Evolutionary conservation across 2,888 invertebrate genomes (phyloP), one percentile per base, ranked within the genome.

Genomic region (Drosophila subsilvestris): DNA sequence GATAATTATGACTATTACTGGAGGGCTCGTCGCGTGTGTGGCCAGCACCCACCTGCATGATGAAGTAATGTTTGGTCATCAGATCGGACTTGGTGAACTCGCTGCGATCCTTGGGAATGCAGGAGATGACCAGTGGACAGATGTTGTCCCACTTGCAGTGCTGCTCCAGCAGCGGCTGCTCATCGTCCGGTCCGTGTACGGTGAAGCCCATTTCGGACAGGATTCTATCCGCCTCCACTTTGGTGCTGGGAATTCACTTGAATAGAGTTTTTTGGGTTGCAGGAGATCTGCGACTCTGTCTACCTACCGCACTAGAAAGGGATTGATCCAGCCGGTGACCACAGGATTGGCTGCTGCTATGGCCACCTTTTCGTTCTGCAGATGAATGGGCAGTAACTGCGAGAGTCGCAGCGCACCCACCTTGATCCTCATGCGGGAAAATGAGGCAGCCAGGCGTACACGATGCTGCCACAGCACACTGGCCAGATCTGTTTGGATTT

Each of bases 261-360:
- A 1, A 6, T 50, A 8, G 53, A 18, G 29, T 14, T 12, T 14
- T 12, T 10, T 8, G 37, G n/a, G 6, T 7, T 2, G 6, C 0
- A 3, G 9, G 0, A 3, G 0, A 9, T 17, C 6, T 5, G 4
- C 12, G 17, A 0, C 8, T 18, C 1, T 9, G 14, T 3, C 20
- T 0, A n/a, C 72, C 75, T 90, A 94, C 96, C 94, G 94, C 4
- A 95, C 93, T 90, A 95, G 94, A 77, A 95, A 95, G 0, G 95
- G 95, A 92, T 97, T 97, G 12, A 97, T 94, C 97, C 97, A 97
- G 74, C 96, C 96, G 0, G 95, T 95, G 1, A 96, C 94, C 0
- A 94, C 92, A 29, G 92, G 91, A 81, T 92, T 92, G 0, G 92
- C 92, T 0, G 92, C 92, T 58, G 94, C 94, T 58, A 94, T 94